Evolutionary conservation across 2,797 vertebrate species (phyloP).

Genomic region (Chlorospingus semifuscus): DNA sequence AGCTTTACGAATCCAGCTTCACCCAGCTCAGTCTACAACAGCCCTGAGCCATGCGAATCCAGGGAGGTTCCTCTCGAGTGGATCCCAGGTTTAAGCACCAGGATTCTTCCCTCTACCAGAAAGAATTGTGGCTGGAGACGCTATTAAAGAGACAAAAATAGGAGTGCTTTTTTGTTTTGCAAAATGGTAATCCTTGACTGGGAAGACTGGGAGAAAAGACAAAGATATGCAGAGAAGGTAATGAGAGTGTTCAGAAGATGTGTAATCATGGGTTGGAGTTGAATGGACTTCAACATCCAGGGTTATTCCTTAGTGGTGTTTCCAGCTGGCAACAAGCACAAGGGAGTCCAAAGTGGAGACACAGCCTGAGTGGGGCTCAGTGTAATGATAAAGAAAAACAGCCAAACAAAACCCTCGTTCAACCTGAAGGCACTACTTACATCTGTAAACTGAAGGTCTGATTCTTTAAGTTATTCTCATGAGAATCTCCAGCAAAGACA

Average conservation of each 20-base stretch:
- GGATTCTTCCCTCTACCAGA: neutral
- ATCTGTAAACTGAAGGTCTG: neutral
- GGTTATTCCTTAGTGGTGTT: conserved; percentile 35
- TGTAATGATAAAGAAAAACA: conserved; percentile 56
- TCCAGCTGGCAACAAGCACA: conserved; percentile 57
- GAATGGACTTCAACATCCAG: conserved; percentile 65
- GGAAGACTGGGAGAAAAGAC: neutral
- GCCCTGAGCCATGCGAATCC: neutral
- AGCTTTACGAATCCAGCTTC: conserved; percentile 28
- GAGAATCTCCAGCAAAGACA: neutral
- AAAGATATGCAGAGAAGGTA: neutral
- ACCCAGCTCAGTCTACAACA: neutral
- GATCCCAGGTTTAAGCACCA: neutral
- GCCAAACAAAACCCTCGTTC: conserved; percentile 50
- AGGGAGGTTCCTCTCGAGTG: neutral
- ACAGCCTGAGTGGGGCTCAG: conserved; percentile 22
- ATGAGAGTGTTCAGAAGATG: conserved; percentile 11
- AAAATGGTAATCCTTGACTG: neutral
- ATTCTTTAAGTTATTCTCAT: neutral
- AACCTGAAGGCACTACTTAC: neutral
- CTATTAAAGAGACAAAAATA: neutral
- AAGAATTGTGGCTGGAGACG: neutral
- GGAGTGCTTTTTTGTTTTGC: neutral
- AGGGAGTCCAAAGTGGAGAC: conserved; percentile 51
- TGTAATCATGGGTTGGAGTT: conserved; percentile 46